Percentiles rank a stretch among this genome's conserved stretches.
Conservation (phyloP, 2,797 vertebrate species). For the Salmo trutta region DNA sequence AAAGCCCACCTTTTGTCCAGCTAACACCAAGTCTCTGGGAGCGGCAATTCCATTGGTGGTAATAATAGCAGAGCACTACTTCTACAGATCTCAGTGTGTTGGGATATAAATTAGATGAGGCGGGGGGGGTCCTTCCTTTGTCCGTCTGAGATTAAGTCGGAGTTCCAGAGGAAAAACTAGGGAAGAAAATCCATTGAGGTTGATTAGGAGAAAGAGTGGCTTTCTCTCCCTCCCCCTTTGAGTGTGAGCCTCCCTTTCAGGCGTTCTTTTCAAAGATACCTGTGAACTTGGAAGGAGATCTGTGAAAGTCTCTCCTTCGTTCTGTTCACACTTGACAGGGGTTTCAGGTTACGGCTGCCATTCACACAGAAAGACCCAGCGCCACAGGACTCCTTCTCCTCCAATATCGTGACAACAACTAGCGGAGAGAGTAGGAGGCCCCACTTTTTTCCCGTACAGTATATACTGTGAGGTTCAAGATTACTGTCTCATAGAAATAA, state of each 20-base stretch:
- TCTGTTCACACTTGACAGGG: conserved; percentile 37
- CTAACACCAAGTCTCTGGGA: conserved; percentile 75
- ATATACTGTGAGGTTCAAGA: background rate
- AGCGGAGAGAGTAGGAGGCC: background rate
- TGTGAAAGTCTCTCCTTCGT: conserved; percentile 31
- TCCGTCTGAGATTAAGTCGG: conserved; percentile 69
- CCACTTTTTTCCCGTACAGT: background rate
- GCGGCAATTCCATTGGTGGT: conserved; percentile 79
- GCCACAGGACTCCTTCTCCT: conserved; percentile 22
- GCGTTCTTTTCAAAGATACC: conserved; percentile 58
- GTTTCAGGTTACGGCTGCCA: conserved; percentile 51
- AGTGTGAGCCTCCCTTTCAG: conserved; percentile 61
- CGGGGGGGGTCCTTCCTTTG: conserved; percentile 70
- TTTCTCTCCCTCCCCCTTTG: conserved; percentile 23
- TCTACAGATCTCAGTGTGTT: conserved; percentile 68
- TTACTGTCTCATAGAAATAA: no score
- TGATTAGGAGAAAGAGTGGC: conserved; percentile 55
- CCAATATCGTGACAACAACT: conserved; percentile 34
- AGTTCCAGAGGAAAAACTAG: conserved; percentile 55
- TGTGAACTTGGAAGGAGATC: conserved; percentile 54
- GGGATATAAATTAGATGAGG: conserved; percentile 67
- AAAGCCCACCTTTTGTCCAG: conserved; percentile 76
- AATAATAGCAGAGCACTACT: conserved; percentile 67
- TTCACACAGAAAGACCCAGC: conserved; percentile 29
- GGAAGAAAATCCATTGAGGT: conserved; percentile 54